Base-by-base conservation (phyloP, 2,888 invertebrate genomes). In the Tachystola acroxantha region DNA sequence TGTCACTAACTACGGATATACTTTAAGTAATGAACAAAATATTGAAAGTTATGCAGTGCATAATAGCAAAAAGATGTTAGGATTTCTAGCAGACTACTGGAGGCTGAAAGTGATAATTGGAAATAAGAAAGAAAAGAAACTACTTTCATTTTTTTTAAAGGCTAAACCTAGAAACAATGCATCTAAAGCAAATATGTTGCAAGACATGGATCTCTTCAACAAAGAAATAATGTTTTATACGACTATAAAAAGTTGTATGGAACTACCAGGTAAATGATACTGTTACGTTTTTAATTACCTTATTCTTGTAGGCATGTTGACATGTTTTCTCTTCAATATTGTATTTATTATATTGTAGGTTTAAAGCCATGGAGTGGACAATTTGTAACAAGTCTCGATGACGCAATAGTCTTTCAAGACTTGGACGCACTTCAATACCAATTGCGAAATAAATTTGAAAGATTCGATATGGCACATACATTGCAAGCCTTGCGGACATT, bases 401-500 rank as follows among this genome's bases (percentile, higher is more conserved):
- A 77, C 36, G 72, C 72, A 11, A 58, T 86, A 40, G 71, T 87
- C 0, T 80, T 85, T 40, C 78, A 88, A 64, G 84, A 88, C 51
- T 59, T 87, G 40, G 69, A 65, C 38, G 58, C 56, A 5, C 40
- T 57, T 10, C 51, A 72, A n/a, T 86, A 76, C 36, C 67, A 57
- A 44, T 43, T 67, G 25, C 57, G 62, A 19, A 57, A 77, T 45
- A 81, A 76, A 61, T 69, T 78, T 31, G 46, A 65, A 13, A 63
- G 72, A 33, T 84, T 89, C 31, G 88, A 89, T 42, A 57, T 75
- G 34, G 61, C 70, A 1, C 89, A 89, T 44, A 88, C 81, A 7
- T 50, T 78, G 19, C 65, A 74, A 49, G 86, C 87, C 20, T 57
- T 89, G 32, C 64, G 67, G 37, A 71, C 85, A 2, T 48, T 89